These are phyloP conservation scores for Sciurus carolinensis DNA, from an alignment of 2,797 vertebrate genomes.

Conservation along the genomic window DNA sequence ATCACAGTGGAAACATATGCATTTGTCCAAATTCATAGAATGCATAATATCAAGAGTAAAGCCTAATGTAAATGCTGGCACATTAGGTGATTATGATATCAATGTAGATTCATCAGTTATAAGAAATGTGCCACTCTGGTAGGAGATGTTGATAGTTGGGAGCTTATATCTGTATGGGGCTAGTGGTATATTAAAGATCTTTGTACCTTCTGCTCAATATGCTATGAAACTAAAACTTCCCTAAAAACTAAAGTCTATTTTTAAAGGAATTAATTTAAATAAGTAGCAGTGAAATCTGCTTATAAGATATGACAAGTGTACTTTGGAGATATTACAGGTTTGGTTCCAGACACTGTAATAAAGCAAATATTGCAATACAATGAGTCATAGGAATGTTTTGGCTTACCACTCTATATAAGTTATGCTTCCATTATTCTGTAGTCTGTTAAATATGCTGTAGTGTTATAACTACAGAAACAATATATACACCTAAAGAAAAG, in stretches of 20 bases:
- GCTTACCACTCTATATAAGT: neutral
- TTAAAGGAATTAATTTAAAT: neutral
- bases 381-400: neutral
- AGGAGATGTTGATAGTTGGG: neutral
- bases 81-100: neutral
- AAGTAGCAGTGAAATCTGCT: neutral
- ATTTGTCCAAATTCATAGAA: neutral
- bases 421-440: neutral
- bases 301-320: neutral
- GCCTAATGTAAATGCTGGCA: neutral
- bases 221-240: neutral
- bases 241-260: neutral
- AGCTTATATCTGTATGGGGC: neutral
- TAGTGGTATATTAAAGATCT: neutral
- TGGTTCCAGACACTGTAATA: neutral
- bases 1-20: neutral
- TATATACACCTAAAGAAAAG: neutral
- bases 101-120: neutral
- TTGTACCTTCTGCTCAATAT: neutral
- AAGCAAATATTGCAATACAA: neutral
- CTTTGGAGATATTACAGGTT: neutral
- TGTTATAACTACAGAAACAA: neutral
- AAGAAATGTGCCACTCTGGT: too few relatives aligned
- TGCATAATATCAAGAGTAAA: neutral
- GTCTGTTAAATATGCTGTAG: neutral